phyloP scores from a whole-genome alignment of 1,140 invertebrate species.

The Arctopsyche grandis region DNA sequence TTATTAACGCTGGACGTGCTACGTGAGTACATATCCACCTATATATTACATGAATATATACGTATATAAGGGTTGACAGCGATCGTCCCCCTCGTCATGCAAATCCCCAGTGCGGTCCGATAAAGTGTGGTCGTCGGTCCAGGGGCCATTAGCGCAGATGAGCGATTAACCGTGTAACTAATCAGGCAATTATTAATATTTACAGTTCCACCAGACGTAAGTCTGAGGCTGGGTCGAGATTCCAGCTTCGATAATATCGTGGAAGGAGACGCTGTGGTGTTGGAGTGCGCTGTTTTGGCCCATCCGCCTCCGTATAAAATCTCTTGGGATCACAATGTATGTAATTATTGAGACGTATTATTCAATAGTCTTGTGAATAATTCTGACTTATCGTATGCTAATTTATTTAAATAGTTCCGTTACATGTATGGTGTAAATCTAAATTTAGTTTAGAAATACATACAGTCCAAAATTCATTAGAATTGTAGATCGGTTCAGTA shows the following conservation, averaged over 20 bases:
- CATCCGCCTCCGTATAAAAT: constrained; percentile 45
- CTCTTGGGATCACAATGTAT: constrained; percentile 42
- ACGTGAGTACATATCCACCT: constrained; percentile 28
- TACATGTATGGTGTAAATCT: no score
- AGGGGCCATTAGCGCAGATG: constrained; percentile 1
- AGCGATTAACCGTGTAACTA: neutral
- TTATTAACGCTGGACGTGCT: constrained; percentile 39
- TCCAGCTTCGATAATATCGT: constrained; percentile 24
- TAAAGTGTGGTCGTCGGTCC: neutral
- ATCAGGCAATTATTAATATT: constrained; percentile 12
- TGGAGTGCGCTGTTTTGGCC: constrained; percentile 36
- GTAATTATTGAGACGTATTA: neutral
- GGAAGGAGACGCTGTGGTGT: constrained; percentile 20
- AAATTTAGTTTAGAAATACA: no score
- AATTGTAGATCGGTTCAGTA: no score
- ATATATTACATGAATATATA: neutral
- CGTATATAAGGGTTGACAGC: neutral
- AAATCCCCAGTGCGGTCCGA: neutral
- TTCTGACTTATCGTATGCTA: no score
- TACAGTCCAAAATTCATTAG: no score
- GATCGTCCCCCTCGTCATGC: neutral
- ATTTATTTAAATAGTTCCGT: no score
- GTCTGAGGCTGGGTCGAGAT: constrained; percentile 27
- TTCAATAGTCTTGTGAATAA: no score
- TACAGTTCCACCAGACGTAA: constrained; percentile 40